Conservation (phyloP, 1,140 invertebrate species). For the Nebria ingens region DNA sequence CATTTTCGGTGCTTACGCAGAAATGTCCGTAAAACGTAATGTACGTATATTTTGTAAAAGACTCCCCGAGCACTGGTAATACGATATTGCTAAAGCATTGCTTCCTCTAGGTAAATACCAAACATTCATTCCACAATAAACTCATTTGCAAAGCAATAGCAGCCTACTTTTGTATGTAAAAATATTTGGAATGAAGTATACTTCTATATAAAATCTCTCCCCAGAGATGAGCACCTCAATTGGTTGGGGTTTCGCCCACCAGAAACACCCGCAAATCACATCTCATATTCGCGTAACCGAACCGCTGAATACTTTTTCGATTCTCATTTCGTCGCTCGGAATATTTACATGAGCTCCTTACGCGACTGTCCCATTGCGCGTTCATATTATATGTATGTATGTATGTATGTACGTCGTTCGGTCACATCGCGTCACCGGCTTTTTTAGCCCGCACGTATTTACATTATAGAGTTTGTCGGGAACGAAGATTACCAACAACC, state of each 20-base stretch:
- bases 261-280: slow-evolving; percentile 20
- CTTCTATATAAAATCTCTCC: too few species aligned
- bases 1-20: slow-evolving; percentile 23
- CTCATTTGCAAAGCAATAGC: too few species aligned
- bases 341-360: slow-evolving; percentile 8
- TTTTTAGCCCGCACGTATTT: not conserved
- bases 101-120: too few species aligned
- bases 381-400: too few species aligned
- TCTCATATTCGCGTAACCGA: slow-evolving; percentile 18
- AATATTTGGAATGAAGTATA: too few species aligned
- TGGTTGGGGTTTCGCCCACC: slow-evolving; percentile 17
- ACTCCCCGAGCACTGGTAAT: slow-evolving; percentile 19
- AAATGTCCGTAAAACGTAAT: slow-evolving; percentile 26
- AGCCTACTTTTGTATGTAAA: too few species aligned
- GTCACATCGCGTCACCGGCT: not conserved
- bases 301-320: slow-evolving; percentile 17
- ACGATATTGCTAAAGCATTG: slow-evolving; percentile 23
- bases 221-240: slow-evolving; percentile 22
- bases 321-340: not conserved
- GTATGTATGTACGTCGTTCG: too few species aligned
- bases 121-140: too few species aligned
- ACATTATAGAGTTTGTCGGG: slow-evolving; percentile 3
- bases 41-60: slow-evolving; percentile 25
- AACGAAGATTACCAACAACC: not conserved
- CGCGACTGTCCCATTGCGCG: not conserved